phyloP scores from a whole-genome alignment of 1,140 invertebrate species.

The Vanessa atalanta region DNA sequence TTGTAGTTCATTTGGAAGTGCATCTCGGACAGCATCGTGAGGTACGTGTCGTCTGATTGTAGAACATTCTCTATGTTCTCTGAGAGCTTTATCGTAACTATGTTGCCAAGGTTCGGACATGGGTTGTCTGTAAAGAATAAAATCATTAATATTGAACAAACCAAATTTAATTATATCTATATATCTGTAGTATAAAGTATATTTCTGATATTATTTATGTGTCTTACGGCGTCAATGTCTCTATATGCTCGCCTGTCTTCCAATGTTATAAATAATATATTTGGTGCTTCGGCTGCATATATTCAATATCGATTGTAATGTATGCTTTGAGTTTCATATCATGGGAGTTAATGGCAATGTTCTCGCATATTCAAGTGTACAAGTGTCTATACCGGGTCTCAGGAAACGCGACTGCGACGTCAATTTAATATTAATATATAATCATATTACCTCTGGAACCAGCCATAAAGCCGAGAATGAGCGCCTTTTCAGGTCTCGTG shows the following conservation, averaged over 20 bases:
- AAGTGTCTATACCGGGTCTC: no score
- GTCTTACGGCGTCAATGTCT: no score
- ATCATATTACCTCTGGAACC: conserved; percentile 90
- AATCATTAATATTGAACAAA: not conserved
- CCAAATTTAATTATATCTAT: not conserved
- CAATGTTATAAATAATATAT: no score
- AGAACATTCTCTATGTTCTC: conserved; percentile 92
- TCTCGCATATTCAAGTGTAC: no score
- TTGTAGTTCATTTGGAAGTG: conserved; percentile 99
- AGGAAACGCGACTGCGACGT: no score
- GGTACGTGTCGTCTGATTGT: conserved; percentile 87
- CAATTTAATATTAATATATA: not conserved
- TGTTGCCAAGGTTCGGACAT: conserved; percentile 95
- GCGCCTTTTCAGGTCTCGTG: conserved; percentile 96
- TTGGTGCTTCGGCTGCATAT: no score
- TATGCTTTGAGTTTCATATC: no score
- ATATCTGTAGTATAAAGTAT: not conserved
- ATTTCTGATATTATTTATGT: not conserved
- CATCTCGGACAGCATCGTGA: conserved; percentile 92
- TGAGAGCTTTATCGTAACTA: conserved; percentile 95
- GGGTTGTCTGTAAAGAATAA: conserved; percentile 89
- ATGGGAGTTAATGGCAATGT: no score
- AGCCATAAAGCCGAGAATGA: conserved; percentile 99
- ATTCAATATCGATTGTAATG: no score
- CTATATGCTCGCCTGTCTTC: no score